Base-by-base conservation (phyloP, 2,797 vertebrate species). In the Pantherophis vulpinus region DNA sequence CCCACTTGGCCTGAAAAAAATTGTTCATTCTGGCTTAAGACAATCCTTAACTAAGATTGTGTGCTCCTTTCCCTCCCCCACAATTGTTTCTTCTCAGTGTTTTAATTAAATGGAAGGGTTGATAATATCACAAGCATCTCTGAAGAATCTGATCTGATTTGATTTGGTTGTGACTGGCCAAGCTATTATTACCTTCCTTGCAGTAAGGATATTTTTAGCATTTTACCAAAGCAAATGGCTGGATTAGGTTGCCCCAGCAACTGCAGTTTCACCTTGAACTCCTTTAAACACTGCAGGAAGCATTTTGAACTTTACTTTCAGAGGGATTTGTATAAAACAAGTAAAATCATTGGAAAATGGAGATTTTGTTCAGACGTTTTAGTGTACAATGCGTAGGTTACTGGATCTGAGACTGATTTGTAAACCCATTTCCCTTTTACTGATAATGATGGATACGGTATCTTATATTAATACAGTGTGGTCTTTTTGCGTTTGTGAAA, bases 191-290 rank as follows among this genome's bases (percentile, higher is more conserved):
- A 1, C 61, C 42, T 37, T 61, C 58, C 87, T 63, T 79, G 91
- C 94, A 91, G 95, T 88, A 74, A 70, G 90, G 9, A 88, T 96
- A 96, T 96, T 95, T 96, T 96, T 95, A 96, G 96, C 94, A 9
- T 70, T 94, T 66, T 83, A 63, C 90, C 2, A 0, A 66, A 95
- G 93, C 88, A 2, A 29, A 91, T 91, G 88, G 91, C 94, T 92
- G 20, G 79, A 94, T 96, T 91, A 89, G 94, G 94, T 95, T 96
- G 90, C 95, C 93, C 91, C 18, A 0, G 86, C 93, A 55, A 93
- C 93, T 91, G 93, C 91, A 60, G 79, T 88, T 11, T 83, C 60
- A 56, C 93, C 93, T 91, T 88, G 27, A 83, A 56, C 86, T 91
- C 13, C 66, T 70, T 79, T 27, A 58, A 61, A 60, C 88, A 51